These are phyloP conservation scores for Folsomia candida DNA, from an alignment of 2,888 invertebrate species.

Conservation along the genomic window DNA sequence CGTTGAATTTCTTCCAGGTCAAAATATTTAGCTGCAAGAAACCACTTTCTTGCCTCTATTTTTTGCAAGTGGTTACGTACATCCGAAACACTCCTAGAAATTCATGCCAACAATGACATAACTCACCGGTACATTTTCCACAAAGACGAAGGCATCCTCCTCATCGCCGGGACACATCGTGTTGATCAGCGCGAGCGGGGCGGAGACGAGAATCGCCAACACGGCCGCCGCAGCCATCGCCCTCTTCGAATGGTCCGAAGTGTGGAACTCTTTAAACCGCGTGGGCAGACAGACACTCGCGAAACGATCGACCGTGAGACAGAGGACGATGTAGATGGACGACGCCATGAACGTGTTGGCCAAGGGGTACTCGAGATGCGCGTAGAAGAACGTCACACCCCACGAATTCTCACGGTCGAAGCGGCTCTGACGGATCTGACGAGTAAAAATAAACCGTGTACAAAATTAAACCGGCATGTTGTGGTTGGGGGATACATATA, in stretches of 20 bases:
- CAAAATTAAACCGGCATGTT: not conserved
- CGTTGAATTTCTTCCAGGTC: too few species aligned
- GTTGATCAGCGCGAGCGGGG: constrained; percentile 56
- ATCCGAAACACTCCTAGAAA: too few species aligned
- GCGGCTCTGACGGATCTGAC: constrained; percentile 50
- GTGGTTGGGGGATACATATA: not conserved
- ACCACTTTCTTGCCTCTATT: too few species aligned
- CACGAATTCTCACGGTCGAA: constrained; percentile 45
- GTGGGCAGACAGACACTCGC: constrained; percentile 57
- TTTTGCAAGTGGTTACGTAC: too few species aligned
- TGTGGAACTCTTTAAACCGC: constrained; percentile 54
- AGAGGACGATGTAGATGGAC: constrained; percentile 58
- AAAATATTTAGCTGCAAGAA: too few species aligned
- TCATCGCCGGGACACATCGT: not conserved
- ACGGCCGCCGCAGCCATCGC: constrained; percentile 54
- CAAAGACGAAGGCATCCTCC: constrained; percentile 45
- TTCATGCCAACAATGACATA: too few species aligned
- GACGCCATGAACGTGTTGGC: constrained; percentile 58
- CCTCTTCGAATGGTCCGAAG: constrained; percentile 53
- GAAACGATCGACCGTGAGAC: constrained; percentile 58
- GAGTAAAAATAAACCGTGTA: constrained; percentile 12
- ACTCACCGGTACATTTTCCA: constrained; percentile 48
- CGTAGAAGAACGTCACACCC: constrained; percentile 54
- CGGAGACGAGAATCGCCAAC: constrained; percentile 54
- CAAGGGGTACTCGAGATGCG: constrained; percentile 57